These are phyloP conservation scores for Congeria kusceri DNA, from an alignment of 2,888 invertebrate species.

Conservation along the genomic window DNA sequence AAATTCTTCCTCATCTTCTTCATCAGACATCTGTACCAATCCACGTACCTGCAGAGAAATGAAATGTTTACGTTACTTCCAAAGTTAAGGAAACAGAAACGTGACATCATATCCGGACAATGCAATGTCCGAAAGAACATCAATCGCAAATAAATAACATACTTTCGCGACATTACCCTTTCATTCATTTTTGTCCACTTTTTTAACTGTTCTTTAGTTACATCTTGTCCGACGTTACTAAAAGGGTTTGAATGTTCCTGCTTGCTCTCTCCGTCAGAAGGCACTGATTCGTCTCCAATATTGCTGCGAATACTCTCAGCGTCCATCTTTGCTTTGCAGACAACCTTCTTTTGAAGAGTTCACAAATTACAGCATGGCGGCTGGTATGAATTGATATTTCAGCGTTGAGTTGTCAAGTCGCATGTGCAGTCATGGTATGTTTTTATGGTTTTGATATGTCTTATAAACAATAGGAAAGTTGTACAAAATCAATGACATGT, in stretches of 20 bases:
- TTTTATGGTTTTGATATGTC: no score
- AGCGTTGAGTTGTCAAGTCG: no score
- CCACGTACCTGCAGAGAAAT: slow-evolving; percentile 36
- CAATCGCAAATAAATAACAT: neutral
- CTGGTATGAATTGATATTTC: no score
- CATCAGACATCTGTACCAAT: slow-evolving; percentile 58
- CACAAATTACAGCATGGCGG: neutral
- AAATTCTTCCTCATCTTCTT: slow-evolving; percentile 22
- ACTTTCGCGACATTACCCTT: slow-evolving; percentile 46
- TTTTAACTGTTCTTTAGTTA: slow-evolving; percentile 57
- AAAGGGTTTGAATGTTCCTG: slow-evolving; percentile 46
- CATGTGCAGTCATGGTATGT: no score
- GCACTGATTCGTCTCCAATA: neutral
- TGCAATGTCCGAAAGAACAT: neutral
- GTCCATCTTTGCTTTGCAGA: neutral
- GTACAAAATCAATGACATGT: no score
- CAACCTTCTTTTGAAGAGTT: slow-evolving; percentile 13
- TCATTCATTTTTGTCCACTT: slow-evolving; percentile 67
- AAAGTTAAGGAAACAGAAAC: no score
- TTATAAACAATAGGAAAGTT: no score
- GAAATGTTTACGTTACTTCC: no score
- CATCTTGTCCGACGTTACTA: slow-evolving; percentile 47
- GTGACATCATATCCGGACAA: neutral
- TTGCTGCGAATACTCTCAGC: neutral
- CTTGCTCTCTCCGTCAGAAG: no score